Base-by-base conservation (phyloP, 2,797 vertebrate species). In the Carapus acus region DNA sequence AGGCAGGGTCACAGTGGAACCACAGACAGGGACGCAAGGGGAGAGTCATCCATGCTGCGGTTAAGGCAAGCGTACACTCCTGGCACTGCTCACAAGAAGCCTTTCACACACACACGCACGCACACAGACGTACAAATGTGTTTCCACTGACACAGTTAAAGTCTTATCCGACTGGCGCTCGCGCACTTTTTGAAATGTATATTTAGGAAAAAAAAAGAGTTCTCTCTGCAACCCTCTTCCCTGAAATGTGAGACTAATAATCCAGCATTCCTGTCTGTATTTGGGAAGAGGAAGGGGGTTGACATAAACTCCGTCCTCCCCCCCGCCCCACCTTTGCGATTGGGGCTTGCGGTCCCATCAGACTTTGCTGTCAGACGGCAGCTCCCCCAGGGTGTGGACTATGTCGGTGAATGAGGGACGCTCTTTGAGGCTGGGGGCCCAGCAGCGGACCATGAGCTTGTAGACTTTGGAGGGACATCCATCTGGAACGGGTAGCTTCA, bases 391-490 rank as follows among this genome's bases (percentile, higher is more conserved):
- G 49, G 82, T 17, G 8, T 88, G 88, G 71, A 90, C 83, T 0
- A 99, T 87, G 71, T 98, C 94, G 0, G 91, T 91, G 86, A 99
- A 99, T 48, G 94, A 94, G 6, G 94, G 96, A 8, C 94, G 90
- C 63, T 98, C 94, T 81, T 97, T 97, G 19, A 91, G 93, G 80
- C 93, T 93, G 43, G 83, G 77, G 0, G 91, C 89, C 93, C 93
- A 97, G 86, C 95, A 98, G 75, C 88, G 91, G 45, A 83, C 86
- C 94, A 98, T 97, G 75, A 98, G 87, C 82, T 92, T 92, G 86
- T 90, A 87, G 41, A 96, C 83, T 77, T 90, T 91, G 40, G 92
- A 90, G 5, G 96, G 92, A 63, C 95, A 97, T 55, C 88, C 88
- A 5, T 96, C 93, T 0, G 94, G 93, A 15, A 87, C 80, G 0